Base-by-base conservation (phyloP, 2,888 invertebrate genomes). In the Drosophila crucigera region DNA sequence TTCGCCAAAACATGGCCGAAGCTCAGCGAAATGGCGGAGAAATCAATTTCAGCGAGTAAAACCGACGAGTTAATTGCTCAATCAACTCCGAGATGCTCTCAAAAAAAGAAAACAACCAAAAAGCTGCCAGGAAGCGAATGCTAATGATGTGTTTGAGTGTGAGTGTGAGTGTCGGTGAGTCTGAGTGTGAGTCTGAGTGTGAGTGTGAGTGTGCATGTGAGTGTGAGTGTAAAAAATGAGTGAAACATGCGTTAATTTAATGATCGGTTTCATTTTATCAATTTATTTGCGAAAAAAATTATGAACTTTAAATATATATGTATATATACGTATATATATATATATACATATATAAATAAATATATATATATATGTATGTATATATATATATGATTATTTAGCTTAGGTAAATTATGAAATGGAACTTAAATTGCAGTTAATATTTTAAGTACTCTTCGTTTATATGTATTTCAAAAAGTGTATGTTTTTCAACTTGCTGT, bases 261-360 rank as follows among this genome's bases (percentile, higher is more conserved):
- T 81, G 43, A 80, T 68, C 55, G 69, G 63, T 53, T 77, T 52
- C 14, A 63, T 63, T 67, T 68, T 66, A 60, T 79, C 61, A 65
- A 78, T 76, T 84, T 82, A 81, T 81, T 81, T 71, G 76, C 68
- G 72, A 79, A 81, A 81, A 82, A 82, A 78, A 64, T 70, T 50
- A 79, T 65, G 53, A 68, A 61, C 33, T 39, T 58, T 43, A 28
- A 31, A 50, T 61, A 59, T 62, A 28, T 49, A 41, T 71, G 60
- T 55, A 35, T 54, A 55, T 60, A 35, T 56, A 52, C 31, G 37
- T 50, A n/a, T 65, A 31, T 54, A 33, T 39, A 39, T 43, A 49
- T 54, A 52, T 52, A 52, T 47, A 58, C 53, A 28, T 60, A 47
- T 53, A n/a, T 35, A 49, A 41, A 28, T n/a, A 39, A 55, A 71